Conservation (phyloP, 2,888 invertebrate species). For the Drosophila leonis region DNA sequence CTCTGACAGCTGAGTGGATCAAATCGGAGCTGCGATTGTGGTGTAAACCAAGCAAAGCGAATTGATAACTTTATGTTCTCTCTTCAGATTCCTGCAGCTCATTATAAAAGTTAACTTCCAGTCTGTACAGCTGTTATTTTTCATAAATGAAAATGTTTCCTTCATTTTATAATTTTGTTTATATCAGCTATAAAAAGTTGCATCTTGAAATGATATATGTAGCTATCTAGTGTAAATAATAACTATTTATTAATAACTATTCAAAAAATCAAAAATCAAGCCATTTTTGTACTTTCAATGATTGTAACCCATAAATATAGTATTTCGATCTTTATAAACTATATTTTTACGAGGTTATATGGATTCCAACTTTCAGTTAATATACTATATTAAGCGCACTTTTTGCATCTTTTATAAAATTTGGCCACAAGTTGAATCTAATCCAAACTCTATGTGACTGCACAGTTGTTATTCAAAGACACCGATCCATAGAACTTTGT, state of each 20-base stretch:
- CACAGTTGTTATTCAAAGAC: no score
- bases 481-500: no score
- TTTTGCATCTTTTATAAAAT: not conserved
- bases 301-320: no score
- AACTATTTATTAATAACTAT: not conserved
- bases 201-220: not conserved
- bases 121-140: not conserved
- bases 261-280: not conserved
- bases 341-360: not conserved
- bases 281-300: no score
- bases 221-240: not conserved
- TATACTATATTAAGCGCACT: not conserved
- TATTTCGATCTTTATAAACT: not conserved
- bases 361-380: not conserved
- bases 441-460: no score
- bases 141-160: not conserved
- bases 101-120: conserved; percentile 12
- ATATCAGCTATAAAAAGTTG: not conserved
- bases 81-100: not conserved
- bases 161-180: not conserved
- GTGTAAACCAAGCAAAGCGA: conserved; percentile 39
- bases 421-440: no score
- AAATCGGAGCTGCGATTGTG: conserved; percentile 8
- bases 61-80: conserved; percentile 43
- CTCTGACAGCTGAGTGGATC: conserved; percentile 1